phyloP scores from a whole-genome alignment of 2,888 invertebrate genomes.

The Zootermopsis nevadensis region DNA sequence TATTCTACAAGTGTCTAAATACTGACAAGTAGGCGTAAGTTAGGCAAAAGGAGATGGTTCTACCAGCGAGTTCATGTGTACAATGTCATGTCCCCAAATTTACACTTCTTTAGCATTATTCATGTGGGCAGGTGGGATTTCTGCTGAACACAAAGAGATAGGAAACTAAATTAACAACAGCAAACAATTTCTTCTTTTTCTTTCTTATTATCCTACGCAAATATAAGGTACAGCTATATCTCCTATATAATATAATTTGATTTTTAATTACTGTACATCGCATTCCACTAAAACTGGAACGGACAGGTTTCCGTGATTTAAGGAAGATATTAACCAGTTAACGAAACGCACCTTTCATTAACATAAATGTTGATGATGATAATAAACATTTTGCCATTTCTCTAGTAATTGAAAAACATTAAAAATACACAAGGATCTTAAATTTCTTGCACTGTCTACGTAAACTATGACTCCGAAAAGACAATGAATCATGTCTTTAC shows the following conservation, averaged over 20 bases:
- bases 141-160: slow-evolving; percentile 39
- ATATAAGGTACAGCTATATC: slow-evolving; percentile 51
- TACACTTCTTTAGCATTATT: slow-evolving; percentile 21
- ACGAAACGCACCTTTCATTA: slow-evolving; percentile 50
- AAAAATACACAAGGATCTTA: slow-evolving; percentile 59
- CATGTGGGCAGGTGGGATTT: slow-evolving; percentile 26
- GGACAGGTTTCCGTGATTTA: slow-evolving; percentile 54
- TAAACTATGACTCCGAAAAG: slow-evolving; percentile 54
- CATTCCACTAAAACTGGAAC: slow-evolving; percentile 66
- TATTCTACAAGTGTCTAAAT: slow-evolving; percentile 39
- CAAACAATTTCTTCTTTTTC: slow-evolving; percentile 43
- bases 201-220: slow-evolving; percentile 53
- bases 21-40: slow-evolving; percentile 37
- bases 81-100: slow-evolving; percentile 23
- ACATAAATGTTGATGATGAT: slow-evolving; percentile 54
- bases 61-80: slow-evolving; percentile 26
- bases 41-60: slow-evolving; percentile 27
- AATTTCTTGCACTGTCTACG: slow-evolving; percentile 54
- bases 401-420: slow-evolving; percentile 54
- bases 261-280: slow-evolving; percentile 59
- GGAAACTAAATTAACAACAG: slow-evolving; percentile 43
- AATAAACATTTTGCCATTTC: slow-evolving; percentile 52
- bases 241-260: slow-evolving; percentile 48
- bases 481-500: slow-evolving; percentile 64
- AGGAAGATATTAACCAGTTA: slow-evolving; percentile 48